Base-by-base conservation (phyloP, 2,797 vertebrate species). In the Brachyalestes nurse region DNA sequence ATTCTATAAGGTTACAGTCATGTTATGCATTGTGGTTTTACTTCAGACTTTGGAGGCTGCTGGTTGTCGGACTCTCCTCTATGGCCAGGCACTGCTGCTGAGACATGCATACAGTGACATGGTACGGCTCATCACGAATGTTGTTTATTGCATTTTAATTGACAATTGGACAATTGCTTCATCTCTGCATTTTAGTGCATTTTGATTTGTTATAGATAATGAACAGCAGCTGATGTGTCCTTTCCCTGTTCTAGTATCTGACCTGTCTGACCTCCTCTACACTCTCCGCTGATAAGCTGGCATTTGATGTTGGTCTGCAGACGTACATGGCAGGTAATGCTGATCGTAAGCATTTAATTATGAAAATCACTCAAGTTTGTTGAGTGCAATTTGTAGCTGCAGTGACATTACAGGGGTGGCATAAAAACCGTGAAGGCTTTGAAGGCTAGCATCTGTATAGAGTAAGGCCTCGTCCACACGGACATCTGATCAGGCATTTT, bases 301-400 rank as follows among this genome's bases (percentile, higher is more conserved):
- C 97, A 51, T 99, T 99, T 90, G 97, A 98, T 86, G 97, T 99
- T 42, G 97, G 97, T 77, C 90, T 99, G 82, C 96, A 97, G 83
- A 94, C 97, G 80, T 93, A 97, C 77, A 95, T 94, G 82, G 93
- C 95, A 92, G 97, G 97, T 98, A 88, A 60, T 13, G 2, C 1
- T 0, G 70, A 9, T 8, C n/a, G 1, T 14, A n/a, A 23, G 38
- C 55, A 12, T 57, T 10, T 25, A 17, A 21, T 1, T n/a, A 19
- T 21, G 12, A 13, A 49, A 49, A 12, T 12, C 9, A 49, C 47
- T 49, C 13, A 25, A n/a, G 5, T 17, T n/a, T n/a, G n/a, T n/a
- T n/a, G n/a, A n/a, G n/a, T 55, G 3, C 17, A 55, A 6, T 55
- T 17, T 55, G 6, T 55, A 17, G 16, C 5, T 55, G 8, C 17